phyloP scores from a whole-genome alignment of 1,140 invertebrate species.

The Pachypeltis micranthus region DNA sequence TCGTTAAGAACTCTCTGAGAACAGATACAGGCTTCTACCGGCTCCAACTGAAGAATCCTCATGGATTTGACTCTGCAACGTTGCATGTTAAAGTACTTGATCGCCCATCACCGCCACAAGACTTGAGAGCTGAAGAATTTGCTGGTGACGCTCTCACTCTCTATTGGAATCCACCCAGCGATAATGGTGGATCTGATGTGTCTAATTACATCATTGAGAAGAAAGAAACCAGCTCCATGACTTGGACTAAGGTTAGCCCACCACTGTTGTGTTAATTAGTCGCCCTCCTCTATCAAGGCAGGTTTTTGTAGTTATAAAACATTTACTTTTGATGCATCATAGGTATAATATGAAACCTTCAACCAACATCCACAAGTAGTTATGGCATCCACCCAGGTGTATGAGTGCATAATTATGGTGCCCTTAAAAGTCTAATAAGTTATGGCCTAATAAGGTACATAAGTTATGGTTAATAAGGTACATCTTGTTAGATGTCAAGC shows the following conservation, averaged over 20 bases:
- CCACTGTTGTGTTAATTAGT: too few relatives aligned
- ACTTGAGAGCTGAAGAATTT: constrained; percentile 83
- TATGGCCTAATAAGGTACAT: too few relatives aligned
- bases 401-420: too few relatives aligned
- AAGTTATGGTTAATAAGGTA: too few relatives aligned
- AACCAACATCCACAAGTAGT: too few relatives aligned
- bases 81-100: constrained; percentile 91
- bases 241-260: constrained; percentile 74
- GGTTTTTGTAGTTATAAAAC: too few relatives aligned
- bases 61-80: constrained; percentile 85
- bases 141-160: constrained; percentile 88
- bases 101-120: constrained; percentile 73
- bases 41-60: constrained; percentile 84
- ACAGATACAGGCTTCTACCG: constrained; percentile 85
- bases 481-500: too few relatives aligned
- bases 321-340: too few relatives aligned
- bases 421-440: too few relatives aligned
- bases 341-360: too few relatives aligned
- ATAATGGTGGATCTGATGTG: constrained; percentile 88
- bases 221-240: constrained; percentile 63
- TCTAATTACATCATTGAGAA: constrained; percentile 97
- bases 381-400: too few relatives aligned
- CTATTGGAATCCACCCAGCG: constrained; percentile 90
- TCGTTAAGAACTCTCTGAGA: constrained; percentile 83
- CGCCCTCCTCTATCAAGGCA: too few relatives aligned